Evolutionary conservation across 1,140 invertebrate genomes (phyloP), one percentile per base, ranked within the genome.

Genomic region (Pseudomyrmex dendroicus): DNA sequence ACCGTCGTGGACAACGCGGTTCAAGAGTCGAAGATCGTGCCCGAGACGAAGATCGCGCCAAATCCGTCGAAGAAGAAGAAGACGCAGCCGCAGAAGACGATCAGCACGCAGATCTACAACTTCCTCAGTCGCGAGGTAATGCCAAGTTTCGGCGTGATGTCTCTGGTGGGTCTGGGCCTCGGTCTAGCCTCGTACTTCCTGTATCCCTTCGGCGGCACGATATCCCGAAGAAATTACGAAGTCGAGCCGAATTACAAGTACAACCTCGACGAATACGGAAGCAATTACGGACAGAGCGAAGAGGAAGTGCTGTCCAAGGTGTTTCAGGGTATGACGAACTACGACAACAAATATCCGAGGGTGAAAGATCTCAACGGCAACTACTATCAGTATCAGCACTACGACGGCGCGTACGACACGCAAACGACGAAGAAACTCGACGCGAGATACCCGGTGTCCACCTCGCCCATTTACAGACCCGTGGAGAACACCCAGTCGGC

Each of bases 91-190:
- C 91, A 95, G 78, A 95, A 95, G 84, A 95, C 95, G 8, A 95
- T 97, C 1, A 95, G 96, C 25, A 96, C 96, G 0, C 96, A 97
- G 91, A 96, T 97, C 48, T 97, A 97, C 86, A 97, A 97, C 89
- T 97, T 97, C 87, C 91, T 97, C 22, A 96, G 96, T 9, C 94
- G 96, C 88, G 97, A 97, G 94, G 96, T 97, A 0, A 97, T 97
- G 96, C 96, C 97, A 0, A 96, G 96, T 74, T 96, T 97, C 17
- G 96, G 97, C 20, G 96, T 97, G 1, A 97, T 97, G 89, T 94
- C 94, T 0, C 92, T 97, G 20, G 95, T 97, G 17, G 97, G 97
- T 8, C 90, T 97, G 54, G 96, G 97, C 57, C 95, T 97, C 13
- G 97, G 97, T 15, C 91, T 97, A 48, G 97, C 97, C 44, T 96